These are phyloP conservation scores for Psettodes erumei DNA, from an alignment of 2,113 vertebrate genomes.

Conservation along the genomic window DNA sequence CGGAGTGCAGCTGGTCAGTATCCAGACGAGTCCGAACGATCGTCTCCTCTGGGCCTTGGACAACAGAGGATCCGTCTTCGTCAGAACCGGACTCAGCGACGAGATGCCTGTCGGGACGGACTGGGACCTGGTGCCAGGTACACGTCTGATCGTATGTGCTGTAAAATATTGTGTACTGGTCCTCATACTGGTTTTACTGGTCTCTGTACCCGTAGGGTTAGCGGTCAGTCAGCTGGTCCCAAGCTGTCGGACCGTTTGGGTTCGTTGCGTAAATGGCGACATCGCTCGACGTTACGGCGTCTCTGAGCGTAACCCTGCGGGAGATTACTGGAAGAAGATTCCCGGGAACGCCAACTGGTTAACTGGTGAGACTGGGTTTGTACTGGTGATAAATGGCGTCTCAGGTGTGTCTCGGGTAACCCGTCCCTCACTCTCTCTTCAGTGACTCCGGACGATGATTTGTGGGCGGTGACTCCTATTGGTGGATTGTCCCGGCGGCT, in stretches of 20 bases:
- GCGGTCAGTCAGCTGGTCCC: slow-evolving; percentile 91
- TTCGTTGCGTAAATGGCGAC: slow-evolving; percentile 91
- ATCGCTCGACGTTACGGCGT: slow-evolving; percentile 93
- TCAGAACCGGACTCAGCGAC: slow-evolving; percentile 90
- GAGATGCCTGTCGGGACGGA: slow-evolving; percentile 96
- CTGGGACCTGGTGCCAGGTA: slow-evolving; percentile 97
- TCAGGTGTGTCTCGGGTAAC: background rate
- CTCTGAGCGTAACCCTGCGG: slow-evolving; percentile 91
- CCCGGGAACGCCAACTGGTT: slow-evolving; percentile 88
- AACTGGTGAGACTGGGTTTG: slow-evolving; percentile 82
- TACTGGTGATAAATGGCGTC: no score
- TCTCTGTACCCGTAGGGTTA: slow-evolving; percentile 82
- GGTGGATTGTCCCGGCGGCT: slow-evolving; percentile 92
- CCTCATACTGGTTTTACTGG: background rate
- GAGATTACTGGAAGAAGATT: slow-evolving; percentile 98
- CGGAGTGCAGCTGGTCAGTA: slow-evolving; percentile 88
- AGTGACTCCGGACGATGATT: slow-evolving; percentile 92
- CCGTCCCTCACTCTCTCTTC: slow-evolving; percentile 40
- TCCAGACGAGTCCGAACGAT: slow-evolving; percentile 93
- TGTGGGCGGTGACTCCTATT: slow-evolving; percentile 89
- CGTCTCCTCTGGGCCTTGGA: slow-evolving; percentile 94
- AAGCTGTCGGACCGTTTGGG: slow-evolving; percentile 91
- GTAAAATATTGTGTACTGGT: no score
- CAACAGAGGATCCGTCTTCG: slow-evolving; percentile 90
- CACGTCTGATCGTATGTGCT: background rate